These are phyloP conservation scores for Dolichallabes microphthalmus DNA, from an alignment of 2,113 vertebrate genomes.

Conservation along the genomic window DNA sequence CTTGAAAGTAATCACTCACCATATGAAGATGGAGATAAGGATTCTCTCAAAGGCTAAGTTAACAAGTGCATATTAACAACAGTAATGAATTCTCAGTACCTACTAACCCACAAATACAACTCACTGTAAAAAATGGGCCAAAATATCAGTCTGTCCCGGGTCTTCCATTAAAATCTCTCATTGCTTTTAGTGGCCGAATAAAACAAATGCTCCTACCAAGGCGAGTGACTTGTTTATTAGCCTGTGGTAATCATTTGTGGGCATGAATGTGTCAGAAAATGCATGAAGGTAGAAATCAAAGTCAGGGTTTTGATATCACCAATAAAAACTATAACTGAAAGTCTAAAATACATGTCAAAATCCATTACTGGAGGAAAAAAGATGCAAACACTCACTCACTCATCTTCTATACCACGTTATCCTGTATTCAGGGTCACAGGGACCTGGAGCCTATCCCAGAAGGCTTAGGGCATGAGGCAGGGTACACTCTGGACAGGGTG, in stretches of 20 bases:
- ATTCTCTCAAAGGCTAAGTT: background rate
- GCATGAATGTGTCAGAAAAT: constrained; percentile 11
- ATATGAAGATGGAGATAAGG: background rate
- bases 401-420: too few relatives aligned
- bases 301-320: too few relatives aligned
- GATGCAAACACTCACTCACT: too few relatives aligned
- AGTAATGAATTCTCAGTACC: background rate
- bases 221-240: constrained; percentile 19
- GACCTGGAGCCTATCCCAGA: too few relatives aligned
- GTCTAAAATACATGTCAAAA: background rate
- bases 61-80: constrained; percentile 6
- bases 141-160: background rate
- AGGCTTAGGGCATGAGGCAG: too few relatives aligned
- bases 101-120: background rate
- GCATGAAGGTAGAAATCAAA: background rate
- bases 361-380: background rate
- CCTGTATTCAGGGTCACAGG: too few relatives aligned
- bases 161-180: constrained; percentile 14
- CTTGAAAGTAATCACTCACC: background rate
- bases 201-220: background rate
- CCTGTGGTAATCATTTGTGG: background rate
- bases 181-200: background rate
- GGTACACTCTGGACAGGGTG: too few relatives aligned
- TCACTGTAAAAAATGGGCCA: background rate
- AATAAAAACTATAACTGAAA: background rate